Conservation (phyloP, 2,797 vertebrate species). For the Danio choprae region DNA sequence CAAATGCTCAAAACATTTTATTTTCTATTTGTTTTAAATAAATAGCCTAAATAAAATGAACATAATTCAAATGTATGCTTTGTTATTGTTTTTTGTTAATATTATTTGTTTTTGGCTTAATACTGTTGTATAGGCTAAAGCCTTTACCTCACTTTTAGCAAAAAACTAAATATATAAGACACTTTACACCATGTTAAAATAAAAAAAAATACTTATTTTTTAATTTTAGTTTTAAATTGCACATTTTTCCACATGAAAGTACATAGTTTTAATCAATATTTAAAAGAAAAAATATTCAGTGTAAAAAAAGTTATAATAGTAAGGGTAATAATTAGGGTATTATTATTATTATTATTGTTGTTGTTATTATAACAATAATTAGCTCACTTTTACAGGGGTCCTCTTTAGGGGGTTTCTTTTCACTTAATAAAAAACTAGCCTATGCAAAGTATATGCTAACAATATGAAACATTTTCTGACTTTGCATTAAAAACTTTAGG, state of each 20-base stretch:
- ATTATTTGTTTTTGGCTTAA: background rate
- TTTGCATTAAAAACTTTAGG: background rate
- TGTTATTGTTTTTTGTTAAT: background rate
- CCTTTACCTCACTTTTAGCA: background rate
- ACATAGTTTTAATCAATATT: background rate
- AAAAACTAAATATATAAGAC: background rate
- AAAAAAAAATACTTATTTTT: background rate
- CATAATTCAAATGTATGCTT: background rate
- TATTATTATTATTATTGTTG: background rate
- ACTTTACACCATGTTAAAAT: too few species aligned
- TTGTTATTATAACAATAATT: too few species aligned
- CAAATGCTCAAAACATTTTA: background rate
- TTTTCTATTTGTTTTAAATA: background rate
- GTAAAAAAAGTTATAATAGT: background rate
- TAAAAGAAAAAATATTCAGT: background rate
- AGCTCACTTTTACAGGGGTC: too few species aligned
- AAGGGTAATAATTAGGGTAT: background rate
- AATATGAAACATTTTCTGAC: background rate
- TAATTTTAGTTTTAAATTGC: background rate
- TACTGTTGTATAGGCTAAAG: too few species aligned
- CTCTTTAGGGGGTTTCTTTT: background rate
- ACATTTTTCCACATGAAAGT: background rate
- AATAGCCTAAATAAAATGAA: background rate
- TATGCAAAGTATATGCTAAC: background rate
- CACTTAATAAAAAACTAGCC: background rate